Evolutionary conservation across 2,797 vertebrate species (phyloP).

Genomic region (Fratercula arctica): DNA sequence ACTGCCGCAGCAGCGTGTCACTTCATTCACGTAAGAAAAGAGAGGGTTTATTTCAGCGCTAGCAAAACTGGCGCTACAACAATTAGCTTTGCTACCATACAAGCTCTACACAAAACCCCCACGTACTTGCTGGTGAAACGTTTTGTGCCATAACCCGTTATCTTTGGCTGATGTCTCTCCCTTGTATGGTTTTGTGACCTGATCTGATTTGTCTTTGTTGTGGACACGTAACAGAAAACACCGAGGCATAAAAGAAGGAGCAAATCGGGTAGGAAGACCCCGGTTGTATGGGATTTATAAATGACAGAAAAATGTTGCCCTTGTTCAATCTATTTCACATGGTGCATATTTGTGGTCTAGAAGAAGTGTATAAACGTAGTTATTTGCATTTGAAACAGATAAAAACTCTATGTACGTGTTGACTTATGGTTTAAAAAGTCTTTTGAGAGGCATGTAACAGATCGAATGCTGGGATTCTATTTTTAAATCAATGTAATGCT

Average conservation of each 20-base stretch:
- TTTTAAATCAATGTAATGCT: not conserved
- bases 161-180: not conserved
- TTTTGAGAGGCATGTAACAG: not conserved
- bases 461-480: not conserved
- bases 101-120: not conserved
- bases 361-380: not conserved
- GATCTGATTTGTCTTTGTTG: not conserved
- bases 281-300: not conserved
- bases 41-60: not conserved
- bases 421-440: not conserved
- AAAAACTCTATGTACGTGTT: not conserved
- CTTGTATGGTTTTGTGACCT: not conserved
- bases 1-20: not conserved
- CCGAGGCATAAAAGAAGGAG: not conserved
- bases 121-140: not conserved
- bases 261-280: not conserved
- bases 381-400: not conserved
- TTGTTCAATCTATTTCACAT: not conserved
- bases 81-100: not conserved
- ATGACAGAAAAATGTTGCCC: not conserved
- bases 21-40: not conserved
- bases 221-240: not conserved
- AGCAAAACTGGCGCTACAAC: not conserved
- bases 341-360: not conserved
- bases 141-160: not conserved